Evolutionary conservation across 2,888 invertebrate genomes (phyloP).

Genomic region (Brenthis daphne): DNA sequence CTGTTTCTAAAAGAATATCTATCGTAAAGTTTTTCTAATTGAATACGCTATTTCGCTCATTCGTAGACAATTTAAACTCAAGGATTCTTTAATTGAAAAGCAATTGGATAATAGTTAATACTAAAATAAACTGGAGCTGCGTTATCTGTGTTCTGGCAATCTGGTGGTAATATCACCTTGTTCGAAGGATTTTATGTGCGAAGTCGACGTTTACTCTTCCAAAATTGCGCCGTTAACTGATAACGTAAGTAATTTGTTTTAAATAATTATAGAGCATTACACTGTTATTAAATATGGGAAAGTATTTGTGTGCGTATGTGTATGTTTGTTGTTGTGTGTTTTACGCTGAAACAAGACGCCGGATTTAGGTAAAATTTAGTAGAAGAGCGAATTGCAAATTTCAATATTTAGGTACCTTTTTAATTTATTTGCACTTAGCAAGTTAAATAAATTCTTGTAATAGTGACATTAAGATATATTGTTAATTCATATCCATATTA

Average conservation of each 20-base stretch:
- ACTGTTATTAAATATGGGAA: no score
- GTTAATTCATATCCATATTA: no score
- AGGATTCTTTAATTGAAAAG: constrained; percentile 33
- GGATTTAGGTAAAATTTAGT: no score
- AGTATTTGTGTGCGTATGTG: no score
- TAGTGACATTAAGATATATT: no score
- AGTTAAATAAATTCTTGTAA: no score
- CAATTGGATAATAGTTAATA: constrained; percentile 40
- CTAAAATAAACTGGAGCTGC: constrained; percentile 56
- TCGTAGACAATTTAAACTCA: constrained; percentile 32
- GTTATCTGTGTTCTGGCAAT: constrained; percentile 55
- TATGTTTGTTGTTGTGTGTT: neutral
- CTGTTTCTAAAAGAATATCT: neutral
- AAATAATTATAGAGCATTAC: neutral
- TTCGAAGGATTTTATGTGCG: constrained; percentile 56
- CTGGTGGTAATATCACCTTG: constrained; percentile 56
- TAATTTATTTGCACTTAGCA: no score
- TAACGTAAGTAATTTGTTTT: constrained; percentile 53
- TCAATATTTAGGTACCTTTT: no score
- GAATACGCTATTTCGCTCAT: constrained; percentile 22
- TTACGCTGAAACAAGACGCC: no score
- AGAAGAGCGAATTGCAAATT: no score
- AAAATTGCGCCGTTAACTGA: constrained; percentile 75
- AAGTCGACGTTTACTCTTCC: constrained; percentile 63
- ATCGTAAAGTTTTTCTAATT: constrained; percentile 17